Base-by-base conservation (phyloP, 1,140 invertebrate species). In the Drosophila elegans region DNA sequence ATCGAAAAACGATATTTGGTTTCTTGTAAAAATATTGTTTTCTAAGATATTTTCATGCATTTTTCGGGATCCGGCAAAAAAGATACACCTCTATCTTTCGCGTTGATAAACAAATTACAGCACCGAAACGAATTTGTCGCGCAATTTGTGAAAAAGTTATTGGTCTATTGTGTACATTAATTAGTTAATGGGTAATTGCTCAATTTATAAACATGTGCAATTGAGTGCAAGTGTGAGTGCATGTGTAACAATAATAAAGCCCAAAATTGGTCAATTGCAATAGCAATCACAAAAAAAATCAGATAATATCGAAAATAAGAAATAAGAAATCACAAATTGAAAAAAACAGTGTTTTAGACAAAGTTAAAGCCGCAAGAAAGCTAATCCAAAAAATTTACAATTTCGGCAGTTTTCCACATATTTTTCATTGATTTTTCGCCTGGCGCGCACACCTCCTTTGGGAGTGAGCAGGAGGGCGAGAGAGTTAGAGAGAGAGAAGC, bases 381-480 rank as follows among this genome's bases (percentile, higher is more conserved):
- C 62, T n/a, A 78, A 67, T 57, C 62, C 61, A 64, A 78, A 75
- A 79, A 60, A 64, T 51, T n/a, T 54, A 77, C 63, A 73, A 56
- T 83, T 86, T 79, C 56, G 80, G 68, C 56, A 89, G 68, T 79
- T 88, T 88, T 89, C 42, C 80, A 83, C 66, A 88, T 88, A 88
- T 89, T 83, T 86, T 88, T 88, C 83, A 88, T 88, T 88, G 83
- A 88, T 88, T 88, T 88, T 88, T 88, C 83, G 74, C 62, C 79
- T 88, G 79, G 74, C 82, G 80, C 80, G 79, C 42, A 79, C 76
- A 56, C 71, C 64, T 82, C 63, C 62, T 61, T 62, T 44, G 45
- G 63, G 51, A 42, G 60, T 51, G 56, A 60, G 73, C 25, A 32
- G 42, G 38, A 59, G 64, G 34, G 44, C 2, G 54, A 32, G 12